Percentiles rank a stretch among this genome's conserved stretches.
Conservation (phyloP, 2,888 invertebrate species). For the Yponomeuta sedellus region DNA sequence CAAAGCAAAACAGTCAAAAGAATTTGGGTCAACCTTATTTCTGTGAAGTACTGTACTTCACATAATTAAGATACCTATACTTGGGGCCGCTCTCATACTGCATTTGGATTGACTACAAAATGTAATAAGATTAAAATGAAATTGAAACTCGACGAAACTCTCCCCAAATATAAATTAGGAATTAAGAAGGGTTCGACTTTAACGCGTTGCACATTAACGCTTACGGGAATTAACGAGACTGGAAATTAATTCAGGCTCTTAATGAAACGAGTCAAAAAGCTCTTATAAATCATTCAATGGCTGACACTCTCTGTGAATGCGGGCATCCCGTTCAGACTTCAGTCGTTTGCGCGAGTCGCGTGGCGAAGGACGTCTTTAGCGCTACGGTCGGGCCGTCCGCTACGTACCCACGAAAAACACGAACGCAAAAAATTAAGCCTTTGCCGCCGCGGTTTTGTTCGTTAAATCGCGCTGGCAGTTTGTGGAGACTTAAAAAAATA, state of each 20-base stretch:
- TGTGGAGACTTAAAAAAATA: slow-evolving; percentile 2
- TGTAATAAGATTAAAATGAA: not conserved
- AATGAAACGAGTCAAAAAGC: slow-evolving; percentile 1
- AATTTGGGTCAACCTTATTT: no score
- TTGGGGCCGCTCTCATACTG: not conserved
- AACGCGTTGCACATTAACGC: not conserved
- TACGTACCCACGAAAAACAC: not conserved
- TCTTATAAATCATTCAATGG: not conserved
- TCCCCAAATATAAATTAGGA: not conserved
- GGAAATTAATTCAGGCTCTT: not conserved
- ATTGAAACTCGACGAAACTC: not conserved
- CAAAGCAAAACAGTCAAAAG: no score
- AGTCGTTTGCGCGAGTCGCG: slow-evolving; percentile 2
- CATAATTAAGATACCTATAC: no score
- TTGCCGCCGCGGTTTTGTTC: slow-evolving; percentile 4
- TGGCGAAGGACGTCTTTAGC: not conserved
- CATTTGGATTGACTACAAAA: not conserved
- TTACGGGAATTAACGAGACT: not conserved
- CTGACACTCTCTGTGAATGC: not conserved
- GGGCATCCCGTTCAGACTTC: not conserved
- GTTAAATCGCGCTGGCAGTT: not conserved
- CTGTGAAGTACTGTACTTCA: no score
- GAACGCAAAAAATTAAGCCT: not conserved
- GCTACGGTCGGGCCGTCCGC: not conserved
- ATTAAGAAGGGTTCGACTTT: not conserved